Percentiles rank a stretch among this genome's conserved stretches.
Evolutionary conservation across 1,140 invertebrate species (phyloP).

Genomic region (Gonioctena quinquepunctata): DNA sequence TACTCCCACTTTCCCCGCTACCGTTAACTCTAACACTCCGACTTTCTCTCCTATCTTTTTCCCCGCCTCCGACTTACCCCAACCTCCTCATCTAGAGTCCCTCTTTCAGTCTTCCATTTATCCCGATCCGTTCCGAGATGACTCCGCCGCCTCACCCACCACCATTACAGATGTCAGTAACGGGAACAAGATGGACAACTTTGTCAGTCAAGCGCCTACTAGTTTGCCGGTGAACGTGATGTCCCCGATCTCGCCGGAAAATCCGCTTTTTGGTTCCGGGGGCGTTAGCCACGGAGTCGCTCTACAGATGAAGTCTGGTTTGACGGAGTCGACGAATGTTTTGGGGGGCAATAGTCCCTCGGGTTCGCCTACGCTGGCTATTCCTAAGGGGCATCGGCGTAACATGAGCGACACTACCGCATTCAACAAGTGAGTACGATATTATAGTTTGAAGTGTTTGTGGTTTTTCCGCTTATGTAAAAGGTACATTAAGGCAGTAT

Average conservation of each 20-base stretch:
- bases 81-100: conserved; percentile 34
- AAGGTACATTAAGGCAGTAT: neutral
- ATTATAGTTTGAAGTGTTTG: neutral
- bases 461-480: neutral
- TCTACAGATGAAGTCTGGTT: conserved; percentile 26
- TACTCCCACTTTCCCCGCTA: conserved; percentile 47
- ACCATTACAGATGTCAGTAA: conserved; percentile 26
- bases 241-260: conserved; percentile 39
- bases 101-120: conserved; percentile 60
- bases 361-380: conserved; percentile 59
- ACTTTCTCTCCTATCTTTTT: conserved; percentile 32
- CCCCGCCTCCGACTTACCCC: conserved; percentile 30
- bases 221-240: conserved; percentile 28
- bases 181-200: conserved; percentile 29
- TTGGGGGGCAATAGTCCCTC: conserved; percentile 55
- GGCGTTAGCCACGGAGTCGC: conserved; percentile 16
- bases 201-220: conserved; percentile 12
- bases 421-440: conserved; percentile 73
- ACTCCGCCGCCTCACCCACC: conserved; percentile 35
- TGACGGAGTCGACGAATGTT: conserved; percentile 51
- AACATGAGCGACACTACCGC: conserved; percentile 88
- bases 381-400: conserved; percentile 67
- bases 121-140: conserved; percentile 67
- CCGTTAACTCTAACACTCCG: conserved; percentile 14
- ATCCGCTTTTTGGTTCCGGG: conserved; percentile 38